phyloP scores from a whole-genome alignment of 2,113 vertebrate species.

The Azemiops feae region DNA sequence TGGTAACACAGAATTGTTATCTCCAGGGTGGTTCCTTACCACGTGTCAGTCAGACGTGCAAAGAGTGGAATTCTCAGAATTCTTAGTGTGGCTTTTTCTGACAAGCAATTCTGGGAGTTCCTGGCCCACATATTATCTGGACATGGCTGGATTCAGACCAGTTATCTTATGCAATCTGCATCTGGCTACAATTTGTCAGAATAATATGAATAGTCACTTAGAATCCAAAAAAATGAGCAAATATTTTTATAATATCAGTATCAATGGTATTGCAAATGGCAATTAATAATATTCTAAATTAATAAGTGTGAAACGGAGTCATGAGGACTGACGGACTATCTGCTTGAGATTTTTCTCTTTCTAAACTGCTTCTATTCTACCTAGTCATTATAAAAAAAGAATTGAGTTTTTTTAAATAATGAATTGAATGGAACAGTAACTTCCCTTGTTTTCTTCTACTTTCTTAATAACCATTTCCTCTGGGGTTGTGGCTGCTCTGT shows the following conservation, averaged over 20 bases:
- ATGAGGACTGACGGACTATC: background rate
- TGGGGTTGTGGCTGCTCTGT: background rate
- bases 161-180: background rate
- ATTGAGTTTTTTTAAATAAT: background rate
- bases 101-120: background rate
- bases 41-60: background rate
- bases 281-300: slow-evolving; percentile 23
- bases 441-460: background rate
- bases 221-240: slow-evolving; percentile 1
- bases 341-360: background rate
- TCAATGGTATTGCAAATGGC: background rate
- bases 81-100: background rate
- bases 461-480: background rate
- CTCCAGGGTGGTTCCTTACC: background rate
- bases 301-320: background rate
- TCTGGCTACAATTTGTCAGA: too few species aligned
- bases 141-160: background rate
- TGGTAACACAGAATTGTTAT: background rate
- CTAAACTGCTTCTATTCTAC: background rate
- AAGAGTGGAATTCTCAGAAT: background rate
- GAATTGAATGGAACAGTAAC: background rate
- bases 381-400: background rate
- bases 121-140: background rate
- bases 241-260: background rate
- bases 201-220: background rate